Conservation (phyloP, 2,888 invertebrate genomes). For the Lepetodrilus schrolli region DNA sequence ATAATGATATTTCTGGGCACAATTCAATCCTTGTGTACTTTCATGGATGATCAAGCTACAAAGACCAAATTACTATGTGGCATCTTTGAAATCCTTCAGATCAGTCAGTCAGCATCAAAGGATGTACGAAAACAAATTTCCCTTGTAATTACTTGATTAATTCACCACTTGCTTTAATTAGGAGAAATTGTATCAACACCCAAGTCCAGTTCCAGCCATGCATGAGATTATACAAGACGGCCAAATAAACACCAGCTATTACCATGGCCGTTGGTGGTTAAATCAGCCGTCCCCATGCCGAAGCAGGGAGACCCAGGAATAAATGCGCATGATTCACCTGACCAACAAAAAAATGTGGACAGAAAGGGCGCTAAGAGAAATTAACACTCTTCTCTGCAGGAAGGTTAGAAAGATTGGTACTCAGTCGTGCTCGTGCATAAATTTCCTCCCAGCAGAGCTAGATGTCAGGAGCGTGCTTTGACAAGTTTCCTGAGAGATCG, state of each 20-base stretch:
- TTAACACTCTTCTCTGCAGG: not conserved
- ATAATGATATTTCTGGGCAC: too few relatives aligned
- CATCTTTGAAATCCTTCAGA: not conserved
- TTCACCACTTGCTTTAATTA: slow-evolving; percentile 17
- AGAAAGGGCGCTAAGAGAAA: not conserved
- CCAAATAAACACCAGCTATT: slow-evolving; percentile 9
- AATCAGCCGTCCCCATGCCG: not conserved
- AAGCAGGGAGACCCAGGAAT: not conserved
- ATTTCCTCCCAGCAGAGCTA: not conserved
- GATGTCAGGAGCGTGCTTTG: not conserved
- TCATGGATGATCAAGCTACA: too few relatives aligned
- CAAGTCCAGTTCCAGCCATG: not conserved
- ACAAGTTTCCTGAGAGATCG: not conserved
- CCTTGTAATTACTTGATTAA: slow-evolving; percentile 14
- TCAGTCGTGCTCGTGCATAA: not conserved
- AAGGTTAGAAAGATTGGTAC: slow-evolving; percentile 4
- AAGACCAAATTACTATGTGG: too few relatives aligned
- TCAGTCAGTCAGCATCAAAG: slow-evolving; percentile 18
- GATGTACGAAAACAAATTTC: not conserved
- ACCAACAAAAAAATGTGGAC: not conserved
- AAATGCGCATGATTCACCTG: slow-evolving; percentile 18
- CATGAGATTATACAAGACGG: not conserved
- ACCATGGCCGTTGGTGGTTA: not conserved
- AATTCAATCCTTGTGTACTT: too few relatives aligned
- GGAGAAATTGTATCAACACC: slow-evolving; percentile 22